These are phyloP conservation scores for Rhynchomys soricoides DNA, from an alignment of 2,113 vertebrate species.

Conservation along the genomic window DNA sequence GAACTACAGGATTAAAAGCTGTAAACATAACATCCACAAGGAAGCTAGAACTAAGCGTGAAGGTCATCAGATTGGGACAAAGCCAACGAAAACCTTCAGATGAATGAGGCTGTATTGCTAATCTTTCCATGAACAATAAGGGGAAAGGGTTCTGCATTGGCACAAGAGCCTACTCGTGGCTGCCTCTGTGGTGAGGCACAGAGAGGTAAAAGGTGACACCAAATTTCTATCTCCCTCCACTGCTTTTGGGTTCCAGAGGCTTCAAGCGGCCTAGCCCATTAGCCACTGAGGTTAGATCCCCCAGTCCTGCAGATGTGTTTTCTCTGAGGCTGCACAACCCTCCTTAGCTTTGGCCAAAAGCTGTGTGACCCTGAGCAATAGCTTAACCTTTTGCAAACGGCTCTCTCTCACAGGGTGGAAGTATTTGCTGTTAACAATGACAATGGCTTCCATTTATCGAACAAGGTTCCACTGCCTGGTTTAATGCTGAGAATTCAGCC, in stretches of 20 bases:
- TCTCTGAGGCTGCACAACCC: background rate
- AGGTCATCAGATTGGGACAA: constrained; percentile 61
- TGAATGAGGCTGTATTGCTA: constrained; percentile 39
- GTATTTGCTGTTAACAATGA: background rate
- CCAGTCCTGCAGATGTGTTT: background rate
- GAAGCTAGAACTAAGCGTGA: constrained; percentile 48
- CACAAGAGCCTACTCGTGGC: background rate
- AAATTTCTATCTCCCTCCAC: background rate
- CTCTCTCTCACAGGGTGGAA: background rate
- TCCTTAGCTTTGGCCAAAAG: background rate
- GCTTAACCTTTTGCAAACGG: background rate
- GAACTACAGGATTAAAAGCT: background rate
- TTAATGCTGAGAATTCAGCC: constrained; percentile 9
- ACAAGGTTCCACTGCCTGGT: background rate
- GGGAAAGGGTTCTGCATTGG: no score
- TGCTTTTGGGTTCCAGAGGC: background rate
- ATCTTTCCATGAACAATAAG: background rate
- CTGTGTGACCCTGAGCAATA: background rate
- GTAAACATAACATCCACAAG: background rate
- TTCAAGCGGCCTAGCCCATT: background rate
- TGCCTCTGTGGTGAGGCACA: background rate
- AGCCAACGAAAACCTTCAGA: constrained; percentile 61
- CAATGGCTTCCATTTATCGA: background rate
- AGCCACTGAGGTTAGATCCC: no score
- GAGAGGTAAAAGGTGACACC: background rate